Evolutionary conservation across 2,113 vertebrate genomes (phyloP).

Genomic region (Bos javanicus): DNA sequence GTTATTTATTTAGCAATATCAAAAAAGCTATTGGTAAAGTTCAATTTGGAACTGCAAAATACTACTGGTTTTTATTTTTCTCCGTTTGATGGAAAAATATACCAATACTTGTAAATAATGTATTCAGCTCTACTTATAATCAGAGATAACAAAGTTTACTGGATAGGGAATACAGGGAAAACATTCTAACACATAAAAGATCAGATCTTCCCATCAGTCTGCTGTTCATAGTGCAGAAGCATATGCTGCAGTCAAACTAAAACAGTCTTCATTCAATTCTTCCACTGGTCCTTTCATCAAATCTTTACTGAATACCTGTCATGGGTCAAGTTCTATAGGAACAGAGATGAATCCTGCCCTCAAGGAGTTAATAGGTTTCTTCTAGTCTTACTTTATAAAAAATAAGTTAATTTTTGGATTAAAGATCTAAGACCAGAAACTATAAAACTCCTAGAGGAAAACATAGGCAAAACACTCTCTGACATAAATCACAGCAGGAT

Average conservation of each 20-base stretch:
- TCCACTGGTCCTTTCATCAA: background rate
- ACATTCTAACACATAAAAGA: accelerated
- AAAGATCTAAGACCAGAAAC: background rate
- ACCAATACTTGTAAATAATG: background rate
- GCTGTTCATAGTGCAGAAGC: background rate
- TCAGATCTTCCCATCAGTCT: background rate
- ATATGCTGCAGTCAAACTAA: background rate
- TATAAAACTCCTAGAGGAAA: background rate
- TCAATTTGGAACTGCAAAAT: background rate
- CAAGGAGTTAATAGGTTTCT: background rate
- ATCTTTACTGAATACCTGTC: background rate
- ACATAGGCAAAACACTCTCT: background rate
- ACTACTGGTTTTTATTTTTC: background rate
- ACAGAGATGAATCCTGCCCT: background rate
- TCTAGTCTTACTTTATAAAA: background rate
- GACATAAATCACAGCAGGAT: background rate
- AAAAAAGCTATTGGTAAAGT: background rate
- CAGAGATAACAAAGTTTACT: background rate
- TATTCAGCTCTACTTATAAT: background rate
- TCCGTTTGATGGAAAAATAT: background rate
- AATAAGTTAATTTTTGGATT: background rate
- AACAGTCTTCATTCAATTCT: background rate
- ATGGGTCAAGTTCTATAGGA: background rate
- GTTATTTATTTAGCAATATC: background rate
- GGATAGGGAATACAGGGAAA: too few species aligned